A percentile compares a stretch with the other conserved stretches of the same genome.
phyloP scores from a whole-genome alignment of 2,797 vertebrate genomes.

The Lindbergichthys nudifrons region DNA sequence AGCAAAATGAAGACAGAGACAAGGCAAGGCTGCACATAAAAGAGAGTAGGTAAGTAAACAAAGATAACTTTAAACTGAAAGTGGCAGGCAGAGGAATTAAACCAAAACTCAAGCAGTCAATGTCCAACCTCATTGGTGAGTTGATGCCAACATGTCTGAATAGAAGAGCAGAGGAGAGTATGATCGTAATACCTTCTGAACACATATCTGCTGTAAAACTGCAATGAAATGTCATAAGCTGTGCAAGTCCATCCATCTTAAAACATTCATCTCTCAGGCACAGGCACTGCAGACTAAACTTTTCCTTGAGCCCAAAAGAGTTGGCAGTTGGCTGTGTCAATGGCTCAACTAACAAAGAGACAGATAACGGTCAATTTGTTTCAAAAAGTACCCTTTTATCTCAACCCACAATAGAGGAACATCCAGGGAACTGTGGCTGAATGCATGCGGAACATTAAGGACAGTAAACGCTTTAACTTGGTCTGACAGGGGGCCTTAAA shows the following conservation, averaged over 20 bases:
- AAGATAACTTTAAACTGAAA: background rate
- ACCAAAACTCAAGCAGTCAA: background rate
- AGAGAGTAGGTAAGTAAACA: background rate
- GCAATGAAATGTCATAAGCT: background rate
- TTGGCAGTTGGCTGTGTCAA: background rate
- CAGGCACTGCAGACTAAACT: constrained; percentile 5
- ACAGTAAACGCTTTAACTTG: constrained; percentile 64
- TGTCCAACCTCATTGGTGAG: background rate
- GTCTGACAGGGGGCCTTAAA: constrained; percentile 36
- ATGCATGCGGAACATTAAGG: constrained; percentile 39
- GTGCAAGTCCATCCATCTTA: background rate
- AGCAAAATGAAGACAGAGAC: background rate
- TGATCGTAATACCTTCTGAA: background rate
- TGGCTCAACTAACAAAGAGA: background rate
- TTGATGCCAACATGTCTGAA: background rate
- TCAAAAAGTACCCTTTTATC: constrained; percentile 5
- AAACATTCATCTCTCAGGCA: constrained; percentile 1
- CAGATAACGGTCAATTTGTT: constrained; percentile 1
- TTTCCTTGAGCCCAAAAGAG: background rate
- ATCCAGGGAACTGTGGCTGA: constrained; percentile 5
- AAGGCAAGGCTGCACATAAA: background rate
- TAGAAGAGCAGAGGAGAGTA: background rate
- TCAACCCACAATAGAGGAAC: constrained; percentile 8
- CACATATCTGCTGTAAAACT: constrained; percentile 4
- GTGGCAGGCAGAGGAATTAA: background rate